Conservation (phyloP, 2,888 invertebrate genomes). For the Furcula furcula region DNA sequence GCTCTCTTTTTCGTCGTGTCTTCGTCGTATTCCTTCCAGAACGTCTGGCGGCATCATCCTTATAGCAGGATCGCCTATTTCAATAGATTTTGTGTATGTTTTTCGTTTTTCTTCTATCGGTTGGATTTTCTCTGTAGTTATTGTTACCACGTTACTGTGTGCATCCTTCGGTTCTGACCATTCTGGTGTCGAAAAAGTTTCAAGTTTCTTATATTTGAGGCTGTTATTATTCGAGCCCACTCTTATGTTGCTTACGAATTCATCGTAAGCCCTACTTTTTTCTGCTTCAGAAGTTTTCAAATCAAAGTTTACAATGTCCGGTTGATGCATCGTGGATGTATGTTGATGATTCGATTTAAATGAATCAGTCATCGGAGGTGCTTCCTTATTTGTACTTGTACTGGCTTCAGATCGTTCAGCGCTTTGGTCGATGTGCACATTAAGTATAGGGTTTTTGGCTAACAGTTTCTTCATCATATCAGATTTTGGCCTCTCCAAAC, state of each 20-base stretch:
- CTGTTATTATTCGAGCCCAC: slow-evolving; percentile 74
- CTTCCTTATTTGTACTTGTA: slow-evolving; percentile 56
- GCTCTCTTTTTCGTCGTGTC: slow-evolving; percentile 58
- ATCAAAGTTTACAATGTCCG: slow-evolving; percentile 76
- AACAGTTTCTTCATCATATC: slow-evolving; percentile 82
- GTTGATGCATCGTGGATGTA: slow-evolving; percentile 72
- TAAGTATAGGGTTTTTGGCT: slow-evolving; percentile 75
- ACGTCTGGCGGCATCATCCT: slow-evolving; percentile 71
- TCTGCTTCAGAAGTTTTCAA: slow-evolving; percentile 57
- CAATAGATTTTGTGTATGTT: slow-evolving; percentile 75
- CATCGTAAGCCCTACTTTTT: slow-evolving; percentile 63
- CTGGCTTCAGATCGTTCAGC: slow-evolving; percentile 50
- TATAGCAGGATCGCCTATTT: slow-evolving; percentile 66
- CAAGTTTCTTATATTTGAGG: slow-evolving; percentile 60
- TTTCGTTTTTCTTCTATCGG: slow-evolving; percentile 57
- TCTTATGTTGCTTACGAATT: slow-evolving; percentile 74
- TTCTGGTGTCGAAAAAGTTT: slow-evolving; percentile 47
- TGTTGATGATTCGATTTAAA: too few species aligned
- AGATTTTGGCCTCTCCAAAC: slow-evolving; percentile 83
- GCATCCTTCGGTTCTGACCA: slow-evolving; percentile 61
- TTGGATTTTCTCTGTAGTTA: slow-evolving; percentile 61
- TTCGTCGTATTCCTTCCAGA: slow-evolving; percentile 64
- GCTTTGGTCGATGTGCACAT: slow-evolving; percentile 67
- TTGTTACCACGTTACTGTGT: slow-evolving; percentile 67
- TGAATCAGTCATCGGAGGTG: slow-evolving; percentile 57